Percentiles rank a stretch among this genome's conserved stretches.
These are phyloP conservation scores for Ciconia nigra DNA, from an alignment of 2,797 vertebrate species.

Conservation along the genomic window DNA sequence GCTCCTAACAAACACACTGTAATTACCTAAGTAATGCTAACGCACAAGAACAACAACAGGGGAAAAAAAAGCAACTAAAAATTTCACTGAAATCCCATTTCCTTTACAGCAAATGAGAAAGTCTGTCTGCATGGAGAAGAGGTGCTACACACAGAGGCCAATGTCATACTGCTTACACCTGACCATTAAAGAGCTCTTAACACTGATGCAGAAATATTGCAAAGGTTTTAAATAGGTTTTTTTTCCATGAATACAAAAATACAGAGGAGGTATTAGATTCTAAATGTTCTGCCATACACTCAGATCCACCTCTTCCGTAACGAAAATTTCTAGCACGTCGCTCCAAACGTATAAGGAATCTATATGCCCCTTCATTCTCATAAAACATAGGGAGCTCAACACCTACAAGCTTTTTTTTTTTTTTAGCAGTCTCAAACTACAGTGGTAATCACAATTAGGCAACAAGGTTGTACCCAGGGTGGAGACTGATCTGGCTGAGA, in stretches of 20 bases:
- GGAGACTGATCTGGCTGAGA: fast-evolving
- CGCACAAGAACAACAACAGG: background rate
- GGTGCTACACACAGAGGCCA: background rate
- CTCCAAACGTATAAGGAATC: background rate
- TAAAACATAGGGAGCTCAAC: background rate
- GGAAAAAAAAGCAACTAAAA: background rate
- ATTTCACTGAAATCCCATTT: background rate
- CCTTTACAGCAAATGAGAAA: background rate
- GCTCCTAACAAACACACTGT: background rate
- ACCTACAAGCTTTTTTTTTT: background rate
- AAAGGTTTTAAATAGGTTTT: background rate
- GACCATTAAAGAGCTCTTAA: background rate
- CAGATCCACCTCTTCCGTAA: background rate
- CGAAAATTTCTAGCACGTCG: background rate
- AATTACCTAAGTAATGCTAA: constrained; percentile 34
- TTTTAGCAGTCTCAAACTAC: background rate
- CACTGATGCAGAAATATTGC: background rate
- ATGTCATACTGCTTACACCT: fast-evolving
- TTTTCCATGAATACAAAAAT: background rate
- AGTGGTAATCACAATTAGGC: background rate
- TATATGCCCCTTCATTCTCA: background rate
- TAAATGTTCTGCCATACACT: background rate
- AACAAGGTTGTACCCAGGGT: background rate
- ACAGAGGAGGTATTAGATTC: background rate
- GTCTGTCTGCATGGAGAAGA: background rate